A percentile compares a stretch with the other conserved stretches of the same genome.
Conservation (phyloP, 2,113 vertebrate species). For the Paracanthobrama guichenoti region DNA sequence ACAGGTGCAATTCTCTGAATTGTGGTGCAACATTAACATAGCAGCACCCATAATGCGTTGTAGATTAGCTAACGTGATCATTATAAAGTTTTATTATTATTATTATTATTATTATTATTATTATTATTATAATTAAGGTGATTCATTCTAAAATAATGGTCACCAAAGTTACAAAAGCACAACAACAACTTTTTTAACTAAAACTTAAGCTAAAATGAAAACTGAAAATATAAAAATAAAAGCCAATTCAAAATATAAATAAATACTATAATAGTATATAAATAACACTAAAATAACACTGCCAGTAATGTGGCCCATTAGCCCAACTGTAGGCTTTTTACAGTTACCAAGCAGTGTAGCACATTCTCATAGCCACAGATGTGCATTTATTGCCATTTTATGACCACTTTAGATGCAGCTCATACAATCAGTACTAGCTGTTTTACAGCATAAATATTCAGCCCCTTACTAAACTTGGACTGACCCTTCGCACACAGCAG, state of each 20-base stretch:
- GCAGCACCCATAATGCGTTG: too few relatives aligned
- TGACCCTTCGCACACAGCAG: background rate
- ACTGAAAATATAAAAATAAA: background rate
- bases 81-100: too few relatives aligned
- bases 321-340: background rate
- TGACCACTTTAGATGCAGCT: background rate
- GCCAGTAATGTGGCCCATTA: background rate
- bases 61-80: too few relatives aligned
- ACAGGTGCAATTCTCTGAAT: too few relatives aligned
- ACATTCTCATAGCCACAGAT: background rate
- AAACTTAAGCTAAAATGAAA: background rate
- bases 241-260: background rate
- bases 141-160: too few relatives aligned
- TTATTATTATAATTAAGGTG: too few relatives aligned
- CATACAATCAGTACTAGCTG: background rate
- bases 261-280: background rate
- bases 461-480: background rate
- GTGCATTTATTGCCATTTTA: background rate
- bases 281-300: background rate
- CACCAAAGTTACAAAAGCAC: background rate
- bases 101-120: too few relatives aligned
- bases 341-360: background rate
- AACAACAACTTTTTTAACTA: too few relatives aligned
- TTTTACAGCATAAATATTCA: constrained; percentile 3
- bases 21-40: too few relatives aligned